phyloP scores from a whole-genome alignment of 2,888 invertebrate genomes.

The Hylaea fasciaria region DNA sequence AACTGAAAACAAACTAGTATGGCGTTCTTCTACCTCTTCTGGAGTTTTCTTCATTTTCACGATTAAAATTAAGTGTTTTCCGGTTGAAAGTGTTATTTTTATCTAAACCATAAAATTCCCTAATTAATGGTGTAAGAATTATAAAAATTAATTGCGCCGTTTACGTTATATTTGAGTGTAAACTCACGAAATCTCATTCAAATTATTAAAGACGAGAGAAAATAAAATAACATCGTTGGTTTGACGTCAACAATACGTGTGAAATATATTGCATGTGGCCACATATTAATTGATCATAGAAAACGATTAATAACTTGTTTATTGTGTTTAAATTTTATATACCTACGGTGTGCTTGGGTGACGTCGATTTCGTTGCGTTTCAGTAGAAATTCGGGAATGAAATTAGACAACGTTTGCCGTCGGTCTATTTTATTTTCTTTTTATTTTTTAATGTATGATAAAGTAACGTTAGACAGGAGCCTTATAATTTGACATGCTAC shows the following conservation, averaged over 20 bases:
- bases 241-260: slow-evolving; percentile 70
- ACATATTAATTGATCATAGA: slow-evolving; percentile 68
- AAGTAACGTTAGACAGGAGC: no score
- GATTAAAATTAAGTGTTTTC: not conserved
- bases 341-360: slow-evolving; percentile 10
- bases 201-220: slow-evolving; percentile 29
- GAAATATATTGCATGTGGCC: slow-evolving; percentile 61
- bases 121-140: not conserved
- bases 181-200: not conserved
- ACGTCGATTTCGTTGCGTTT: slow-evolving; percentile 1
- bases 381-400: not conserved
- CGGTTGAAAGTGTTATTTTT: not conserved
- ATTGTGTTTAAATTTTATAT: slow-evolving; percentile 42
- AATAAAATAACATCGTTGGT: slow-evolving; percentile 50
- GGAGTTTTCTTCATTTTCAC: slow-evolving; percentile 1
- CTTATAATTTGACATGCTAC: no score
- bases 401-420: no score
- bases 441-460: no score
- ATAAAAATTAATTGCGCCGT: not conserved
- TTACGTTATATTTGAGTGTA: slow-evolving; percentile 4
- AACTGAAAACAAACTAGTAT: slow-evolving; percentile 7
- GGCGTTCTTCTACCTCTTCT: not conserved
- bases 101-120: not conserved
- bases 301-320: slow-evolving; percentile 67
- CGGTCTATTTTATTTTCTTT: no score